Percentiles rank a stretch among this genome's conserved stretches.
phyloP scores from a whole-genome alignment of 2,888 invertebrate genomes.

The Sepioteuthis lessoniana region DNA sequence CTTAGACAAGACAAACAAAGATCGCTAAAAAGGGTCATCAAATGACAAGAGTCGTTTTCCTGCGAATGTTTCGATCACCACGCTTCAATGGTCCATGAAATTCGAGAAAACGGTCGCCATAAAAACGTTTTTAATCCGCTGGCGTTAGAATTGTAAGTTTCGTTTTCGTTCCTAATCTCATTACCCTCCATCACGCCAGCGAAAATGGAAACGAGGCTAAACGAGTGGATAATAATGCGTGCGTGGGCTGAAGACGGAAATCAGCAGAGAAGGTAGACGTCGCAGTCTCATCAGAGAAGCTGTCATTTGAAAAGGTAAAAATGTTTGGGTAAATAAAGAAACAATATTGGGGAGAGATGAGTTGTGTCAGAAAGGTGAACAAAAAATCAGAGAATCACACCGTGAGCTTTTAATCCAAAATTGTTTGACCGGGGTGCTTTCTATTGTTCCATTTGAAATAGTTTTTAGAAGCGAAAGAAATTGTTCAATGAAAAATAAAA shows the following conservation, averaged over 20 bases:
- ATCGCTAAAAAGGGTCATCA: neutral
- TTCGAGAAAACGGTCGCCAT: slow-evolving; percentile 18
- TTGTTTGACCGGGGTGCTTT: neutral
- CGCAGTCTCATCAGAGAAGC: neutral
- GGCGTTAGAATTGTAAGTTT: neutral
- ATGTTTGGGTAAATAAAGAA: neutral
- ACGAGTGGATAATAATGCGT: neutral
- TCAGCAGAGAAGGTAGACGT: no score
- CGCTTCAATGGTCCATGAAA: slow-evolving; percentile 17
- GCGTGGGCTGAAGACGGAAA: neutral
- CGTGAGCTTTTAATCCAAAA: neutral
- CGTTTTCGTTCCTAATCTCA: neutral
- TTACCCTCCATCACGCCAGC: neutral
- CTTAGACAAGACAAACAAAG: neutral
- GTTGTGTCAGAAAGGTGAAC: neutral
- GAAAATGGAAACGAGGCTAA: neutral
- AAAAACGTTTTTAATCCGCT: slow-evolving; percentile 33
- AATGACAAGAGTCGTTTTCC: neutral
- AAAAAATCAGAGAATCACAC: neutral
- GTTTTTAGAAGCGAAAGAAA: neutral
- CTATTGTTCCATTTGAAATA: neutral
- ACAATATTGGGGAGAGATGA: neutral
- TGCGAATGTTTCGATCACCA: neutral
- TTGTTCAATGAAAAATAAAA: neutral
- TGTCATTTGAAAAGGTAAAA: neutral